These are phyloP conservation scores for Pangasius larnaudii DNA, from an alignment of 2,797 vertebrate species.

Conservation along the genomic window DNA sequence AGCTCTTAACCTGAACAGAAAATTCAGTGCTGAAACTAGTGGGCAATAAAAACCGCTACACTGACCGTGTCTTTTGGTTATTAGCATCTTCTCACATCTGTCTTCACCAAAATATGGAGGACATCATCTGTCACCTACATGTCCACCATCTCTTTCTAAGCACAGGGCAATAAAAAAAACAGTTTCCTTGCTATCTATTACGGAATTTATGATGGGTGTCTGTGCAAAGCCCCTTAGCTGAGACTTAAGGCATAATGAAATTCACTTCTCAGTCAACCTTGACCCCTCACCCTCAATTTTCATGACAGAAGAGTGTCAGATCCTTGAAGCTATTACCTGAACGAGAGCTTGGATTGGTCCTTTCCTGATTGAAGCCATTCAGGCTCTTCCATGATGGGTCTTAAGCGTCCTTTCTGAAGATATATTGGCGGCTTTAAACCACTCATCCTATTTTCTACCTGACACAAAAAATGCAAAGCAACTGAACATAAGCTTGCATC, in stretches of 20 bases:
- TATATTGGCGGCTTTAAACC: constrained; percentile 5
- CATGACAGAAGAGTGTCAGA: constrained; percentile 40
- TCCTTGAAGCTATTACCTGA: constrained; percentile 39
- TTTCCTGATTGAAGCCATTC: constrained; percentile 37
- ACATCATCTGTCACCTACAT: constrained; percentile 40
- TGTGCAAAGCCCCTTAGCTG: constrained; percentile 39
- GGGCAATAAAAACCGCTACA: constrained; percentile 21
- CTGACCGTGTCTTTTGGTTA: constrained; percentile 44
- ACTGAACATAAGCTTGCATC: constrained; percentile 11
- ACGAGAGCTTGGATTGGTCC: constrained; percentile 36
- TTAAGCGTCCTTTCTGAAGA: constrained; percentile 28
- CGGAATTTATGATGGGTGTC: constrained; percentile 53
- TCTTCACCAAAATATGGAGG: constrained; percentile 53
- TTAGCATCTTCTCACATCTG: constrained; percentile 53
- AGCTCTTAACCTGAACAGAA: constrained; percentile 33
- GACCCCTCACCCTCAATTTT: constrained; percentile 53
- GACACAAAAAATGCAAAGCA: constrained; percentile 5
- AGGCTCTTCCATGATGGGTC: constrained; percentile 9
- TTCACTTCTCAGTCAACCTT: constrained; percentile 51
- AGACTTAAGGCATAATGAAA: constrained; percentile 54
- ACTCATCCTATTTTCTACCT: constrained; percentile 25
- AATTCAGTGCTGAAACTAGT: background rate
- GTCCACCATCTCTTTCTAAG: constrained; percentile 44
- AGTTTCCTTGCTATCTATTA: constrained; percentile 35
- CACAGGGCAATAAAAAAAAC: constrained; percentile 42